These are phyloP conservation scores for Scotopteryx bipunctaria DNA, from an alignment of 2,888 invertebrate species.

Conservation along the genomic window DNA sequence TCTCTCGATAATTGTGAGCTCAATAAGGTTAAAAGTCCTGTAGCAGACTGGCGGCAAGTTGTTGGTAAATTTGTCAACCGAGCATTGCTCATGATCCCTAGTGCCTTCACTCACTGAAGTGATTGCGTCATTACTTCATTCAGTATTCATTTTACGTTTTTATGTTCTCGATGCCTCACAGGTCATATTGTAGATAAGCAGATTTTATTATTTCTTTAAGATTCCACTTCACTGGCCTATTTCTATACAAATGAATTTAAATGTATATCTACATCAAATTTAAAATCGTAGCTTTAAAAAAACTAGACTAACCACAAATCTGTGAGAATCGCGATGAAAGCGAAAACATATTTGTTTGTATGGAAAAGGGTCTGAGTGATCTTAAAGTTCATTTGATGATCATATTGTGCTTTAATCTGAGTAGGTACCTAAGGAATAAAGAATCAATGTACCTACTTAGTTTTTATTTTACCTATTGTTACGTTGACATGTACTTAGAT, in stretches of 20 bases:
- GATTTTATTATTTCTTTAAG: neutral
- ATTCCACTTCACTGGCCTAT: neutral
- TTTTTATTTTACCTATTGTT: conserved; percentile 1
- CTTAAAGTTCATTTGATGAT: too few relatives aligned
- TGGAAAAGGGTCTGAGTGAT: too few relatives aligned
- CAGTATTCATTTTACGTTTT: neutral
- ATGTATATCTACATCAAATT: too few relatives aligned
- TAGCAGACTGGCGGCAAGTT: conserved; percentile 45
- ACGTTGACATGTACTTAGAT: neutral
- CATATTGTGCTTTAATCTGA: too few relatives aligned
- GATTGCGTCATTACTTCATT: conserved; percentile 23
- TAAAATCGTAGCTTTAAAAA: too few relatives aligned
- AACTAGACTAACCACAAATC: too few relatives aligned
- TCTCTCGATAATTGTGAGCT: neutral
- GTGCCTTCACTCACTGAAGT: conserved; percentile 60
- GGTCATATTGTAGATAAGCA: neutral
- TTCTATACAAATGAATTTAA: neutral
- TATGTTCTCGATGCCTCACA: neutral
- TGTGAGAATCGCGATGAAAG: too few relatives aligned
- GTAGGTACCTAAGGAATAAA: too few relatives aligned
- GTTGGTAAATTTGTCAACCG: conserved; percentile 55
- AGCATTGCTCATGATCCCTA: conserved; percentile 59
- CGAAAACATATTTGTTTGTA: too few relatives aligned
- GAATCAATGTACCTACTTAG: too few relatives aligned
- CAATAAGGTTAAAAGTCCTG: neutral